Percentiles rank a stretch among this genome's conserved stretches.
phyloP scores from a whole-genome alignment of 2,113 vertebrate species.

The Oriolus oriolus region DNA sequence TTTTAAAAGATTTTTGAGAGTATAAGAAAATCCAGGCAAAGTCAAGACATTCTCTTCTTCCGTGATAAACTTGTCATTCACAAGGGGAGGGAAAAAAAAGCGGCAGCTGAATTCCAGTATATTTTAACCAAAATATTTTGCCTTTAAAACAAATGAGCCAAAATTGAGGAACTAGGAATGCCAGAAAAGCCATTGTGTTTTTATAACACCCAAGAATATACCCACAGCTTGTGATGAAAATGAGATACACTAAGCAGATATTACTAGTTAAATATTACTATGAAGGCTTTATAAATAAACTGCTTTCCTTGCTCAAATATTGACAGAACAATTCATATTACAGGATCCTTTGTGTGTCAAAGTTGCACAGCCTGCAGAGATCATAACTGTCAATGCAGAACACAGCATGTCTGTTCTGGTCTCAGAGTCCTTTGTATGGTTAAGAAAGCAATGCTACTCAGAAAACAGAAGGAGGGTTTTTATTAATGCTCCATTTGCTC shows the following conservation, averaged over 20 bases:
- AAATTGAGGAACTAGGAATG: background rate
- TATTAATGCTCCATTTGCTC: background rate
- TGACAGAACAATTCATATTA: background rate
- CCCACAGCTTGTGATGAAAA: background rate
- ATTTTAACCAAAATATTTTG: background rate
- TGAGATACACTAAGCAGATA: background rate
- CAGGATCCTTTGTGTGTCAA: background rate
- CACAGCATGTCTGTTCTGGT: background rate
- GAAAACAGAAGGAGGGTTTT: background rate
- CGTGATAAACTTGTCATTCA: background rate
- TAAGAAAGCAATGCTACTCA: background rate
- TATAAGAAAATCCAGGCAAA: background rate
- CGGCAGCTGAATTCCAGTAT: background rate
- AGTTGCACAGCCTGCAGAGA: background rate
- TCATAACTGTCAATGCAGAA: background rate
- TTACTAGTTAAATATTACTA: background rate
- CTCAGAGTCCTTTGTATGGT: background rate
- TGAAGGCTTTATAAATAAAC: background rate
- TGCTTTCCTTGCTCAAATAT: conserved; percentile 5
- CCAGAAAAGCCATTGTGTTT: background rate
- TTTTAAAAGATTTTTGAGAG: background rate
- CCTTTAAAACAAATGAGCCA: background rate
- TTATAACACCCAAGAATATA: background rate
- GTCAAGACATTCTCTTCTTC: background rate
- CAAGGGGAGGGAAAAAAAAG: background rate